Conservation (phyloP, 2,113 vertebrate species). For the Bucco capensis region DNA sequence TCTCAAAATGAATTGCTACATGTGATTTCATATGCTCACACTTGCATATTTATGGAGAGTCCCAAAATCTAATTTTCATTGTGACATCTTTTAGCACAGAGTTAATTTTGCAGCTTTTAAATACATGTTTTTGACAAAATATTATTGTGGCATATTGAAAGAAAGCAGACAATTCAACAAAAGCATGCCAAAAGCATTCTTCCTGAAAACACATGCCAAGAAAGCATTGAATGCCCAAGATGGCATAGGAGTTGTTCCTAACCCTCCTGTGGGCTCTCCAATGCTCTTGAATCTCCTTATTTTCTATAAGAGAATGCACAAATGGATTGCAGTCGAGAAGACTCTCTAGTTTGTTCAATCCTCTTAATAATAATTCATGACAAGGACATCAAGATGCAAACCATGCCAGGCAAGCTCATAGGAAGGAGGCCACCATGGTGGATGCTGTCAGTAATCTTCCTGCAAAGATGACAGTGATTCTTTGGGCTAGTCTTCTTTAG, state of each 20-base stretch:
- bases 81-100: slow-evolving; percentile 18
- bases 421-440: background rate
- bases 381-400: background rate
- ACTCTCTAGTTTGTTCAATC: background rate
- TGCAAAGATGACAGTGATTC: background rate
- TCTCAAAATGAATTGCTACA: slow-evolving; percentile 20
- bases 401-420: background rate
- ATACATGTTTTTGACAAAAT: slow-evolving; percentile 42
- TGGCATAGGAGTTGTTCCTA: background rate
- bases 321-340: background rate
- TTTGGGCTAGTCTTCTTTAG: slow-evolving; percentile 16
- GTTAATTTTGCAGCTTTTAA: slow-evolving; percentile 30
- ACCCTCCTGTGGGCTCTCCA: background rate
- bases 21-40: background rate
- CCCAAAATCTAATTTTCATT: slow-evolving; percentile 26
- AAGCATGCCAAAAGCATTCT: slow-evolving; percentile 3
- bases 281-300: background rate
- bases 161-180: slow-evolving; percentile 56
- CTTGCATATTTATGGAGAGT: background rate
- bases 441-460: background rate
- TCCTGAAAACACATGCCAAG: slow-evolving; percentile 36
- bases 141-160: slow-evolving; percentile 32
- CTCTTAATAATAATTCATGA: background rate
- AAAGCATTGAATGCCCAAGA: background rate
- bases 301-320: background rate